Evolutionary conservation across 2,113 vertebrate genomes (phyloP).

Genomic region (Chionis minor): DNA sequence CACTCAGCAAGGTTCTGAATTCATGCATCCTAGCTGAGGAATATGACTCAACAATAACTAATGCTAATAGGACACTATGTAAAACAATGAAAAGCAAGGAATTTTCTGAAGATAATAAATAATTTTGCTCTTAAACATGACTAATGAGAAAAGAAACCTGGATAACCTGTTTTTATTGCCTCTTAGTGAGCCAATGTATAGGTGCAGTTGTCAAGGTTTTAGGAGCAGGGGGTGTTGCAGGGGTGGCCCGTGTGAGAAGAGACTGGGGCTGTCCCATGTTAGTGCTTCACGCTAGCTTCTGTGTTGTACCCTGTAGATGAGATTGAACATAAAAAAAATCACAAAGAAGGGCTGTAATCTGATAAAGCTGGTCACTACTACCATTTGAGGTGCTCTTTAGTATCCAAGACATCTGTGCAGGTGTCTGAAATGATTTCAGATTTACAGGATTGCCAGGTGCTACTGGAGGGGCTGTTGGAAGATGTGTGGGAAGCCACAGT

Average conservation of each 20-base stretch:
- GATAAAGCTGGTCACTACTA: neutral
- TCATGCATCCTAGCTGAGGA: neutral
- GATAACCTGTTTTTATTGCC: neutral
- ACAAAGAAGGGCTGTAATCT: neutral
- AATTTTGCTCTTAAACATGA: neutral
- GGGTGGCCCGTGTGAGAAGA: neutral
- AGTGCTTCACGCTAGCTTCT: neutral
- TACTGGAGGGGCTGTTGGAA: neutral
- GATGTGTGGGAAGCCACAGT: neutral
- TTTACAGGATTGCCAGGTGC: neutral
- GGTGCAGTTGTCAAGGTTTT: neutral
- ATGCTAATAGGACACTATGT: neutral
- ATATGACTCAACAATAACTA: neutral
- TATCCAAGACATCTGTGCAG: neutral
- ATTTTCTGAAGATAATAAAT: neutral
- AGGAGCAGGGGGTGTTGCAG: accelerated
- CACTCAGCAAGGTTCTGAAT: neutral
- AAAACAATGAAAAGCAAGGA: neutral
- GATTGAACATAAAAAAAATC: neutral
- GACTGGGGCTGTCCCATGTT: accelerated
- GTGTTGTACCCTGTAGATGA: neutral
- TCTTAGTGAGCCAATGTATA: neutral
- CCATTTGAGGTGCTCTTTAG: neutral
- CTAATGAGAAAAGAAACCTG: neutral
- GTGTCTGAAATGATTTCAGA: neutral